Evolutionary conservation across 2,797 vertebrate genomes (phyloP).

Genomic region (Silurus lanzhouensis): DNA sequence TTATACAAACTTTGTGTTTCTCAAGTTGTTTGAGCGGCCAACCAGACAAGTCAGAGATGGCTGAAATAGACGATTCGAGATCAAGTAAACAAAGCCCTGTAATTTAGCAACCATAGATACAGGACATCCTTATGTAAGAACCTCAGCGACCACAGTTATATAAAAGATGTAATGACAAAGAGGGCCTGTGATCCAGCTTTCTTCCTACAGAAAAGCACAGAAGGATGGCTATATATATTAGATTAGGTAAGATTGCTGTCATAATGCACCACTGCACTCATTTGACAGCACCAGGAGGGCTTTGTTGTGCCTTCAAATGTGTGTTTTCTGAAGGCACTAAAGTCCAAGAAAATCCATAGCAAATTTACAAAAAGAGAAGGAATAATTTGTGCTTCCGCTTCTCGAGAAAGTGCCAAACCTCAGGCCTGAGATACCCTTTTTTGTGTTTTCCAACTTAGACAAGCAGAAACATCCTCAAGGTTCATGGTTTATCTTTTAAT

Average conservation of each 20-base stretch:
- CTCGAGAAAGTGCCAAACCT: background rate
- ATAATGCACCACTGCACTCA: background rate
- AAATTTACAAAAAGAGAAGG: background rate
- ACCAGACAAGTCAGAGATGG: background rate
- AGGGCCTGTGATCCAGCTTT: background rate
- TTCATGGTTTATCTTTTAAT: background rate
- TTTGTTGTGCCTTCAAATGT: background rate
- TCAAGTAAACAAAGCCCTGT: background rate
- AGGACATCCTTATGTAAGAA: background rate
- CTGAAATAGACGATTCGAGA: background rate
- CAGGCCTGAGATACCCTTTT: too few relatives aligned
- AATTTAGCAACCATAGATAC: background rate
- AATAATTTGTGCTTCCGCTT: background rate
- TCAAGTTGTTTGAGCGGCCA: background rate
- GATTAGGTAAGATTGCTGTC: background rate
- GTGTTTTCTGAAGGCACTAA: background rate
- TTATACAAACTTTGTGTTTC: background rate
- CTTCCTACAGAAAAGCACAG: background rate
- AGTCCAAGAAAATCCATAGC: background rate
- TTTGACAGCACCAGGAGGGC: background rate
- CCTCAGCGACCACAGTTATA: too few relatives aligned
- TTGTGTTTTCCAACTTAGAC: background rate
- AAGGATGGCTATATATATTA: background rate
- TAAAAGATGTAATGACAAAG: background rate
- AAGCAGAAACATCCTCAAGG: background rate